Evolutionary conservation across 2,113 vertebrate species (phyloP).

Genomic region (Trichomycterus rosablanca): DNA sequence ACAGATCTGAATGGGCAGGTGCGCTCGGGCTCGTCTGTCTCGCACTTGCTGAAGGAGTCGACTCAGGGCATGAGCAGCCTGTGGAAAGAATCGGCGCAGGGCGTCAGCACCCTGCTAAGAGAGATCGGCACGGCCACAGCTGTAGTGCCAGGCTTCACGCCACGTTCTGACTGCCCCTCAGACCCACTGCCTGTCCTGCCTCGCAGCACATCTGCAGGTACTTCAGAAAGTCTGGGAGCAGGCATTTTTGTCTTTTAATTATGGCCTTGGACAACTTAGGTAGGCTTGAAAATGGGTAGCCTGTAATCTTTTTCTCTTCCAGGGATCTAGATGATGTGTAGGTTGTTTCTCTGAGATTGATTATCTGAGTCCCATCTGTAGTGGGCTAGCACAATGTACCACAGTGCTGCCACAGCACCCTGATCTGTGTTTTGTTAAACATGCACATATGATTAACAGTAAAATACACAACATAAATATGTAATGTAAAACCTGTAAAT

Average conservation of each 20-base stretch:
- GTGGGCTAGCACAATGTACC: too few relatives aligned
- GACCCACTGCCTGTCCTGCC: conserved; percentile 86
- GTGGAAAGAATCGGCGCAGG: conserved; percentile 91
- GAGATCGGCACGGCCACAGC: conserved; percentile 88
- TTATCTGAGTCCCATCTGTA: too few relatives aligned
- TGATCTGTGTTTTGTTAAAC: conserved; percentile 2
- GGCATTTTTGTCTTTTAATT: too few relatives aligned
- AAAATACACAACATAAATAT: too few relatives aligned
- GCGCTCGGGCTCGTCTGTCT: conserved; percentile 67
- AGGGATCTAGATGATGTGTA: too few relatives aligned
- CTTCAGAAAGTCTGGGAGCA: too few relatives aligned
- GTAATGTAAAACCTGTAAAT: too few relatives aligned
- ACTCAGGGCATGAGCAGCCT: conserved; percentile 92
- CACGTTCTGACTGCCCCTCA: conserved; percentile 74
- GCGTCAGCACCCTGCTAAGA: conserved; percentile 86
- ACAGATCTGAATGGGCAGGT: conserved; percentile 85
- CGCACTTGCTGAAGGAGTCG: conserved; percentile 90
- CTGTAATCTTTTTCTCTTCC: too few relatives aligned
- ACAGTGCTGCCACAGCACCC: neutral
- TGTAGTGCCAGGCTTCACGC: conserved; percentile 81
- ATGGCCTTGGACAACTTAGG: too few relatives aligned
- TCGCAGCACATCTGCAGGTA: conserved; percentile 71
- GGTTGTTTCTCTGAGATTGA: too few relatives aligned
- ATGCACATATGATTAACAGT: too few relatives aligned
- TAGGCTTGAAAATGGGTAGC: too few relatives aligned